phyloP scores from a whole-genome alignment of 2,888 invertebrate genomes.

The Amiota mariae region DNA sequence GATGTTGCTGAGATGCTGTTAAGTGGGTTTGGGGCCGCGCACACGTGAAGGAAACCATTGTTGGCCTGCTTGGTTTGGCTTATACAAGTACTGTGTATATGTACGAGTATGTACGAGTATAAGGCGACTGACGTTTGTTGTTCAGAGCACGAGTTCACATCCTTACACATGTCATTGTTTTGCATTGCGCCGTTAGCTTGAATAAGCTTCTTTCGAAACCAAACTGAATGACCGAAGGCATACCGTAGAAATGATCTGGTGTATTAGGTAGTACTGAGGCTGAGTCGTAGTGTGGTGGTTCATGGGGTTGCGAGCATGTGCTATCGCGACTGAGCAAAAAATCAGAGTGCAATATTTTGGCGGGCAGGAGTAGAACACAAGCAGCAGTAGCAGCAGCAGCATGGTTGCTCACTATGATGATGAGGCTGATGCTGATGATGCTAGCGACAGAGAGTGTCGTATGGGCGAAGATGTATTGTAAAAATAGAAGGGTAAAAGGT shows the following conservation, averaged over 20 bases:
- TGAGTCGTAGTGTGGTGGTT: not conserved
- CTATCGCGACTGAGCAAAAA: conserved; percentile 44
- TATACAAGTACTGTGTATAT: too few species aligned
- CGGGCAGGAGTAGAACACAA: conserved; percentile 27
- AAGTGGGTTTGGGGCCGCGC: not conserved
- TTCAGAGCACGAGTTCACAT: conserved; percentile 33
- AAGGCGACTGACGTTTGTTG: too few species aligned
- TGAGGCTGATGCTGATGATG: conserved; percentile 28
- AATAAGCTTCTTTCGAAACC: conserved; percentile 43
- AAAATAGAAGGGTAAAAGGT: too few species aligned
- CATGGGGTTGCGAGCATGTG: conserved; percentile 36
- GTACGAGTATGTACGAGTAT: too few species aligned
- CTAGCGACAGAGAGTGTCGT: not conserved
- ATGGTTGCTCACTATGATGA: conserved; percentile 6
- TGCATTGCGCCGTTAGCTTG: conserved; percentile 44
- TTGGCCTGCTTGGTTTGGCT: too few species aligned
- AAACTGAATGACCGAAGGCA: conserved; percentile 30
- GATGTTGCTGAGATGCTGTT: not conserved
- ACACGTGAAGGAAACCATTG: conserved; percentile 6
- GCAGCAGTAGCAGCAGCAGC: not conserved
- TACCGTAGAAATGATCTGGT: not conserved
- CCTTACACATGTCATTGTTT: conserved; percentile 44
- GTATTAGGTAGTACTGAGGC: too few species aligned
- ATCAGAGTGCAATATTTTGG: conserved; percentile 44
- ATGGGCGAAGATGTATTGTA: conserved; percentile 17